Evolutionary conservation across 2,797 vertebrate genomes (phyloP).

Genomic region (Macroramphosus scolopax): DNA sequence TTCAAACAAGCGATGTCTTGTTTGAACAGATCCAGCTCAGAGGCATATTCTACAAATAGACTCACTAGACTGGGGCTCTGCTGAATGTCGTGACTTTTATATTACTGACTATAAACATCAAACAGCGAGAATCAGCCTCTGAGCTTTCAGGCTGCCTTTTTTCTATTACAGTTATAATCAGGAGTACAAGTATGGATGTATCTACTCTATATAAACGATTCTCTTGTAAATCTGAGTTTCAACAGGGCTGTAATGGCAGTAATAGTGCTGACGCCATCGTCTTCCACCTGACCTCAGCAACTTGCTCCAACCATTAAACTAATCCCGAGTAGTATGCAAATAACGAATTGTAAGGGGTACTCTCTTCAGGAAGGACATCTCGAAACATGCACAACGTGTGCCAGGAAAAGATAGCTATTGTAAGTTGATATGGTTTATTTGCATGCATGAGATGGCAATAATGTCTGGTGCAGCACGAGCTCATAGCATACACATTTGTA

Average conservation of each 20-base stretch:
- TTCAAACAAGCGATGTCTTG: neutral
- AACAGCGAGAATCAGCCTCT: neutral
- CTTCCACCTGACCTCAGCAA: constrained; percentile 23
- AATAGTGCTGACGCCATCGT: constrained; percentile 39
- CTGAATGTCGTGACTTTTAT: neutral
- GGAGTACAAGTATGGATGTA: neutral
- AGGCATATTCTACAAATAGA: neutral
- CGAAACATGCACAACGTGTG: neutral
- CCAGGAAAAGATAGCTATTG: no score
- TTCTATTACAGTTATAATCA: constrained; percentile 10
- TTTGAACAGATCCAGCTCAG: neutral
- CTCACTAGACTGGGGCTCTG: neutral
- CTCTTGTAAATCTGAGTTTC: no score
- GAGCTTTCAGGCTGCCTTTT: neutral
- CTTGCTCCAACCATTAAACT: constrained; percentile 21
- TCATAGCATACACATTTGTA: no score
- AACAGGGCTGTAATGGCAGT: constrained; percentile 8
- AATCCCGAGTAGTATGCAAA: constrained; percentile 55
- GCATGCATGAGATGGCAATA: no score
- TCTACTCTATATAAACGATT: no score
- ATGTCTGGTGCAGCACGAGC: no score
- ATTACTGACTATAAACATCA: no score
- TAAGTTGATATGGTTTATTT: no score
- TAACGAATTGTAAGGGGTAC: constrained; percentile 2
- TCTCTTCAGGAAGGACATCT: constrained; percentile 23